A percentile compares a stretch with the other conserved stretches of the same genome.
Conservation (phyloP, 2,113 vertebrate genomes). For the Carollia perspicillata region DNA sequence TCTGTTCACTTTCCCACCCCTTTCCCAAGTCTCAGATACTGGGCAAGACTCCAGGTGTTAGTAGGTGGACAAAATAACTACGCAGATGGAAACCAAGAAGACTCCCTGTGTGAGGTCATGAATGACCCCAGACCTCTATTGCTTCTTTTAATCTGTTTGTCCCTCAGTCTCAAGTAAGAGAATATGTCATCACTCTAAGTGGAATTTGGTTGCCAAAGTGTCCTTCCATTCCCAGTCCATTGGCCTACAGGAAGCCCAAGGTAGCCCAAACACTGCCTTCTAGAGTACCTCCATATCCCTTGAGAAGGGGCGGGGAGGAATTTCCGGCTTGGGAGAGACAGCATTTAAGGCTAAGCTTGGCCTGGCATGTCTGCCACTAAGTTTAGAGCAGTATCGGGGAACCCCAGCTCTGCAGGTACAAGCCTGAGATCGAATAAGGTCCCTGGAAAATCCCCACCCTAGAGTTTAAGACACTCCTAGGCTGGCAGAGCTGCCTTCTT, state of each 20-base stretch:
- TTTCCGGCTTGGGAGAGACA: neutral
- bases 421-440: neutral
- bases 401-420: neutral
- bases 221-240: neutral
- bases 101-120: conserved; percentile 53
- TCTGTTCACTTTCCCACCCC: neutral
- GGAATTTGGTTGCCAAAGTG: neutral
- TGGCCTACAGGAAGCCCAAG: neutral
- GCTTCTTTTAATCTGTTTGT: neutral
- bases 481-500: neutral
- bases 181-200: neutral
- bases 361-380: neutral
- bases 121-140: conserved; percentile 1
- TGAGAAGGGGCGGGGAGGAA: neutral
- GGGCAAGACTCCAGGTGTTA: conserved; percentile 51
- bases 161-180: neutral
- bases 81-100: conserved; percentile 40
- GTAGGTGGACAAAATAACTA: conserved; percentile 68
- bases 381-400: neutral
- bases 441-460: neutral
- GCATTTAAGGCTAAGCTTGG: neutral
- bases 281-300: neutral
- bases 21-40: conserved; percentile 48
- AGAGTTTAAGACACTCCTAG: neutral
- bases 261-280: neutral